Conservation (phyloP, 2,888 invertebrate genomes). For the Heliconius sara region DNA sequence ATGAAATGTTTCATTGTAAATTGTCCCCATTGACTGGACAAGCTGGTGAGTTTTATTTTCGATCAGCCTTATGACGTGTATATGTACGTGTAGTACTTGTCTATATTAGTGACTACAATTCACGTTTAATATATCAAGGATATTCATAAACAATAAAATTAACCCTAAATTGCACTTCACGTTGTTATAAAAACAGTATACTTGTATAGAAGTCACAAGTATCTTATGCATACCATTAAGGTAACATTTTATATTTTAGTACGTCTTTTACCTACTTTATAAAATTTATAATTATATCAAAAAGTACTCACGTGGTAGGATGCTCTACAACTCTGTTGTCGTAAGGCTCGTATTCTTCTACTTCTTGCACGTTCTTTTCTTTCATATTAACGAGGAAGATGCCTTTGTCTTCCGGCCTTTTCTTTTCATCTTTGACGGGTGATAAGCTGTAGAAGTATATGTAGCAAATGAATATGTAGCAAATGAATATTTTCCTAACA, state of each 20-base stretch:
- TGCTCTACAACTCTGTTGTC: constrained; percentile 87
- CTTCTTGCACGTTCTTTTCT: constrained; percentile 78
- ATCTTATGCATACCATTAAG: neutral
- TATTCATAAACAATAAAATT: too few species aligned
- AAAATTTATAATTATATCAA: neutral
- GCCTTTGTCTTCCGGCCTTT: constrained; percentile 67
- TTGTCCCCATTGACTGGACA: constrained; percentile 20
- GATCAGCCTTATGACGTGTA: too few species aligned
- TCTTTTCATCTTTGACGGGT: constrained; percentile 75
- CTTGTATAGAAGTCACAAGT: neutral
- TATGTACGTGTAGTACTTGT: too few species aligned
- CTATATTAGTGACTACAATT: too few species aligned
- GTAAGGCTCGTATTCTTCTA: constrained; percentile 87
- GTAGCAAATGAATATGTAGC: neutral
- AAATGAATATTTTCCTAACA: neutral
- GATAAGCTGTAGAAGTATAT: constrained; percentile 62
- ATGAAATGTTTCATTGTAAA: constrained; percentile 8
- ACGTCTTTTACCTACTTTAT: neutral
- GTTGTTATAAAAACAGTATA: too few species aligned
- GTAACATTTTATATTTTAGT: neutral
- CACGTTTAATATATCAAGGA: too few species aligned
- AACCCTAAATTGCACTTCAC: too few species aligned
- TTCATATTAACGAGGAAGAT: constrained; percentile 78
- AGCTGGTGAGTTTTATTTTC: neutral
- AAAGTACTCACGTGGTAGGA: constrained; percentile 88